A percentile compares a stretch with the other conserved stretches of the same genome.
Evolutionary conservation across 1,140 invertebrate species (phyloP).

Genomic region (Drosophila pachea): DNA sequence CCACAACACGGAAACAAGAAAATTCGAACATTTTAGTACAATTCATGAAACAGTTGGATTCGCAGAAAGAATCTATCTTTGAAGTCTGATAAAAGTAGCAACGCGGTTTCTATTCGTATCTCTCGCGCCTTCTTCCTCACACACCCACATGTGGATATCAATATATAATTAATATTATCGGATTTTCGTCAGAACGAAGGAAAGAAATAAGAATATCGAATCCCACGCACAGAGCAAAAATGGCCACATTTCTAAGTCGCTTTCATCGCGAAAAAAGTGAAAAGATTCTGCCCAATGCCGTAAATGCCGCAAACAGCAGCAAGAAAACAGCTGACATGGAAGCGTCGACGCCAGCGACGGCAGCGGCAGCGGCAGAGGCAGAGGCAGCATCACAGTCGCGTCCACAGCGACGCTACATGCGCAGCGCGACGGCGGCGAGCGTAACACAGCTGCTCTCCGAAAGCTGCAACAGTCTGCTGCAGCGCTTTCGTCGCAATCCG

Average conservation of each 20-base stretch:
- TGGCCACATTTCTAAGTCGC: slow-evolving; percentile 78
- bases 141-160: slow-evolving; percentile 3
- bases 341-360: slow-evolving; percentile 13
- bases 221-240: slow-evolving; percentile 38
- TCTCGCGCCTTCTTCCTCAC: no score
- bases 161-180: slow-evolving; percentile 27
- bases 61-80: slow-evolving; percentile 22
- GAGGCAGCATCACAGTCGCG: slow-evolving; percentile 73
- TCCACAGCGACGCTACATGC: slow-evolving; percentile 84
- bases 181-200: slow-evolving; percentile 40
- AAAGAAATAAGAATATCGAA: slow-evolving; percentile 15
- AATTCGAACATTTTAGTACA: slow-evolving; percentile 57
- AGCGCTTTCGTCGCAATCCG: slow-evolving; percentile 87
- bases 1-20: slow-evolving; percentile 33
- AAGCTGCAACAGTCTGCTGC: slow-evolving; percentile 89
- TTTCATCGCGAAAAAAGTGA: slow-evolving; percentile 78
- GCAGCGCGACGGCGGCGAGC: slow-evolving; percentile 87
- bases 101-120: slow-evolving; percentile 8
- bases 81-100: neutral
- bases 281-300: slow-evolving; percentile 62
- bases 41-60: slow-evolving; percentile 60
- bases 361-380: slow-evolving; percentile 28
- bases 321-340: slow-evolving; percentile 65
- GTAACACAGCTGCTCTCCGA: slow-evolving; percentile 90
- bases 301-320: slow-evolving; percentile 20